These are phyloP conservation scores for Gracilinanus agilis DNA, from an alignment of 2,113 vertebrate genomes.

Conservation along the genomic window DNA sequence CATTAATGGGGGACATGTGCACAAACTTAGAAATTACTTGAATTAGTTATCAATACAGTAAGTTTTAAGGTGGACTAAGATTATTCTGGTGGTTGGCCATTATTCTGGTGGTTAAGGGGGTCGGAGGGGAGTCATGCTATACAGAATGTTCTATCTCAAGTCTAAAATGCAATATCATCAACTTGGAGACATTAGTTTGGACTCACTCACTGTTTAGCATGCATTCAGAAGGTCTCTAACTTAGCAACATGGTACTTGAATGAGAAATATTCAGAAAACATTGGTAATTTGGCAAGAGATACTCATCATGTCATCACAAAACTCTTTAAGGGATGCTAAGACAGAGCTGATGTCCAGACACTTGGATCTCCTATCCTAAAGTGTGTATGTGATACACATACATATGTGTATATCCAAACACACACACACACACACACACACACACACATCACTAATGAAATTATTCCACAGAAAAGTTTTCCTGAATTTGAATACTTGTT, in stretches of 20 bases:
- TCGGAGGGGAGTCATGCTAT: neutral
- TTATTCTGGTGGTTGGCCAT: neutral
- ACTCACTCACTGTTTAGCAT: neutral
- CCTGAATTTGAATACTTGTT: neutral
- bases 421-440: too few relatives aligned
- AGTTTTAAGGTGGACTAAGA: constrained; percentile 34
- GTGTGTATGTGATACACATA: too few relatives aligned
- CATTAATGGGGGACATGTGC: constrained; percentile 42
- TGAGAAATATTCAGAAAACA: neutral
- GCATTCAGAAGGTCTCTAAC: neutral
- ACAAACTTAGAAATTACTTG: constrained; percentile 66
- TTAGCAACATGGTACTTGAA: neutral
- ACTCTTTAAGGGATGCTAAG: neutral
- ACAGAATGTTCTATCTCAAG: neutral
- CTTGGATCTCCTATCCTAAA: neutral
- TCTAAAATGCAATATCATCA: neutral
- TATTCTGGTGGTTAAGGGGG: neutral
- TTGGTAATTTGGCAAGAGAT: neutral
- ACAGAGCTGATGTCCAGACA: neutral
- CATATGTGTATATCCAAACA: too few relatives aligned
- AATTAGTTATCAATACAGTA: constrained; percentile 16
- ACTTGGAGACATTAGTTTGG: neutral
- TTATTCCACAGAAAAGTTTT: neutral
- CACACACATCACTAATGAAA: neutral
- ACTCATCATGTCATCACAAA: neutral